Base-by-base conservation (phyloP, 2,888 invertebrate species). In the Lacanobia wlatinum region DNA sequence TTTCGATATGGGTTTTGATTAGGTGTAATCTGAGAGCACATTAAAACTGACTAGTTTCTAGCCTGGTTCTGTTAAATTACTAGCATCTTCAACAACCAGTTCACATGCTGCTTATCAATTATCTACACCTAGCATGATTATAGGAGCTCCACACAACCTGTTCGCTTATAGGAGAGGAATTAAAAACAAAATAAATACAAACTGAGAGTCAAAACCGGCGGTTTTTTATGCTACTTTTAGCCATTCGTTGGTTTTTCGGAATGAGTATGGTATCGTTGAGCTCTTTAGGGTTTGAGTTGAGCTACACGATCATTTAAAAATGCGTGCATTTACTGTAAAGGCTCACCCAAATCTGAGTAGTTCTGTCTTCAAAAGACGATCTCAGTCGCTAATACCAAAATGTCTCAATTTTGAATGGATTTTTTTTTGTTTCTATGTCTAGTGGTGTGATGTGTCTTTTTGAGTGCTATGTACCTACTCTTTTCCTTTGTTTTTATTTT, bases 91-190 rank as follows among this genome's bases (percentile, higher is more conserved):
- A 16, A 16, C 23, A 40, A 38, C 23, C 9, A 1, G 48, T 48
- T 70, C 70, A 9, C 4, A 23, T 28, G 23, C 38, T 48, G 2
- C 48, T 23, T n/a, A 48, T 14, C 38, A 56, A 68, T 56, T 68
- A 56, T 23, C 43, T 65, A 16, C 16, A 67, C 38, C 16, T 48
- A 4, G 3, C 14, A 5, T 34, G 65, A 58, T 66, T 58, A 66
- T 38, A 38, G 12, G 38, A 23, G 4, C 23, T 18, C 5, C 12
- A 23, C 21, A 16, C 5, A 46, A 38, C 16, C 23, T 34, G 43
- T 28, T 28, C 4, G 7, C 16, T 66, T 28, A n/a, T 58, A 43
- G n/a, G 12, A 18, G 23, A 14, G 12, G 55, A 64, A 9, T 18
- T 21, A 8, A 5, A 23, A 18, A 55, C 1, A 52, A n/a, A 62